Base-by-base conservation (phyloP, 2,888 invertebrate species). In the Nyleta sp. region DNA sequence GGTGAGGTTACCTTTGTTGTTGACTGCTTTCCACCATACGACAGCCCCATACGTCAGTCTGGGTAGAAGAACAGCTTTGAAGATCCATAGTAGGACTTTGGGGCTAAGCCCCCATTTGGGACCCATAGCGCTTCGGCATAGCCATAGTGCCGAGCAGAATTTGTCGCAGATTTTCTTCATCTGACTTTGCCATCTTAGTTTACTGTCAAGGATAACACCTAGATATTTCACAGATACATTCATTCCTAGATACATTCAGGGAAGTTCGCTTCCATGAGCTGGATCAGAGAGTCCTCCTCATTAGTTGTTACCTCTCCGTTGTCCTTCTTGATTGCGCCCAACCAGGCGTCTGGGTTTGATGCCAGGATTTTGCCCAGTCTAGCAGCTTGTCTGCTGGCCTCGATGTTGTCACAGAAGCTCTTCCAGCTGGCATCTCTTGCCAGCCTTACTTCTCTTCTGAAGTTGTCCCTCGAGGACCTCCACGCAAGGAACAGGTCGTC, bases 221-320 rank as follows among this genome's bases (percentile, higher is more conserved):
- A 52, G 42, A 20, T 64, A 64, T 48, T 57, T 57, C 13, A 44
- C 28, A n/a, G n/a, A n/a, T n/a, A n/a, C n/a, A n/a, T n/a, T n/a
- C n/a, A n/a, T n/a, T n/a, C n/a, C n/a, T n/a, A n/a, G 20, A 35
- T 42, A 18, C 42, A 57, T 0, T 22, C 57, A 1, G 42, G 59
- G 46, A 60, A 44, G 20, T 60, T 60, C 2, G 11, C 13, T 10
- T 20, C 15, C 40, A 38, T 13, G 22, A 40, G 24, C 10, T 15
- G 5, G 2, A 10, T 7, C 3, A 48, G 11, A 4, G 48, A 15
- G 10, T 62, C 48, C 8, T 22, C 48, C 10, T 62, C 60, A 15
- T 24, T 48, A 4, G 18, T 48, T 1, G 60, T 60, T 10, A 28
- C 28, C 7, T 28, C 28, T 28, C 28, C 28, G 28, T 5, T 28